phyloP scores from a whole-genome alignment of 2,888 invertebrate genomes.

The Zootermopsis nevadensis region DNA sequence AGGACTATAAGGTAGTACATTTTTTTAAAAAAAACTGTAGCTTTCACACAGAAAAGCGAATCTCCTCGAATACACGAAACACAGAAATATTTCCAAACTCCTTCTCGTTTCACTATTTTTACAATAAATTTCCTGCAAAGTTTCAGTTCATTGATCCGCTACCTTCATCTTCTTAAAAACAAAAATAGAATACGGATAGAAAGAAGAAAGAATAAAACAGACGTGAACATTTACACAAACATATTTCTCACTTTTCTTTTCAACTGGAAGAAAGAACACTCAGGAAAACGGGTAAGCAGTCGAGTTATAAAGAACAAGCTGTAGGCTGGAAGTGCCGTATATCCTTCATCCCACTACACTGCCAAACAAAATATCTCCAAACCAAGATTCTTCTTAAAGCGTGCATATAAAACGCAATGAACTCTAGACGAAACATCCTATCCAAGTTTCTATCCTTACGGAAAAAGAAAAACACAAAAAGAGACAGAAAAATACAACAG shows the following conservation, averaged over 20 bases:
- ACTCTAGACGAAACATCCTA: conserved; percentile 17
- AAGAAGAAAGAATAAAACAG: background rate
- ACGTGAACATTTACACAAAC: conserved; percentile 38
- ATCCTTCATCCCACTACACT: conserved; percentile 1
- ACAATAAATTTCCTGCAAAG: conserved; percentile 7
- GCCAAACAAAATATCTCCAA: conserved; percentile 28
- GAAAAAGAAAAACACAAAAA: background rate
- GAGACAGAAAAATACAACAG: conserved; percentile 28
- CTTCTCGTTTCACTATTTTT: background rate
- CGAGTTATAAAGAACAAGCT: background rate
- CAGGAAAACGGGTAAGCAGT: background rate
- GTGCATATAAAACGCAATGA: conserved; percentile 22
- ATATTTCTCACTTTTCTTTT: conserved; percentile 37
- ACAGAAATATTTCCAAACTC: background rate
- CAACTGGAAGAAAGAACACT: conserved; percentile 19
- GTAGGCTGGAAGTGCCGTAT: background rate
- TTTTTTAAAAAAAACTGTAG: background rate
- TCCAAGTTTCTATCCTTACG: background rate
- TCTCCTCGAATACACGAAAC: background rate
- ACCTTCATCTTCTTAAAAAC: background rate
- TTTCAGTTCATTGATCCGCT: conserved; percentile 25
- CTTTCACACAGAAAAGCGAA: background rate
- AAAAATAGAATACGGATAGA: background rate
- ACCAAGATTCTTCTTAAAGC: conserved; percentile 27
- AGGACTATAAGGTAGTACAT: background rate